Evolutionary conservation across 2,888 invertebrate genomes (phyloP).

Genomic region (Dryomyza anilis): DNA sequence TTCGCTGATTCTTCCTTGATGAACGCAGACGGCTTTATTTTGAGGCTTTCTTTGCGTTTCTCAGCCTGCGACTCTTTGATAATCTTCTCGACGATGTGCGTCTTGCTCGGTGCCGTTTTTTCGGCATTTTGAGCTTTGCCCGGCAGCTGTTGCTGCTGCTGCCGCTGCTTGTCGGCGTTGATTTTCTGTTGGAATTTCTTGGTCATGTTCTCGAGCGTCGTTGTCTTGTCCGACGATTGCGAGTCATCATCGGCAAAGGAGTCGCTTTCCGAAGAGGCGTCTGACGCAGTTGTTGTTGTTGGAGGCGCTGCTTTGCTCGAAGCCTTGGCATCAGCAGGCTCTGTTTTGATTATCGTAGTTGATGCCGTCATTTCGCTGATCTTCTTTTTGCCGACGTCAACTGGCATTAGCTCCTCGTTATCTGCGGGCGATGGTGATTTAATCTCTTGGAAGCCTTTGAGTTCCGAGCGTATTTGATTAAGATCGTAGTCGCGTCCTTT

Average conservation of each 20-base stretch:
- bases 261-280: conserved; percentile 58
- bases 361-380: conserved; percentile 19
- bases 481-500: conserved; percentile 81
- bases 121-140: conserved; percentile 34
- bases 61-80: conserved; percentile 49
- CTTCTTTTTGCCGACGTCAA: conserved; percentile 28
- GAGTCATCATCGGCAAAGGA: conserved; percentile 60
- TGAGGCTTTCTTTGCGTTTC: conserved; percentile 47
- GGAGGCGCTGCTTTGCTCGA: conserved; percentile 43
- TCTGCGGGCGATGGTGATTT: conserved; percentile 51
- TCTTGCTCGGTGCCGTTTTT: conserved; percentile 37
- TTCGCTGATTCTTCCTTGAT: conserved; percentile 37
- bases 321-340: conserved; percentile 34
- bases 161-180: conserved; percentile 46
- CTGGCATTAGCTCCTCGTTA: too few species aligned
- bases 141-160: conserved; percentile 39
- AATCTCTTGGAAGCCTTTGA: conserved; percentile 77
- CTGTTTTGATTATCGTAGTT: conserved; percentile 38
- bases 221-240: conserved; percentile 58
- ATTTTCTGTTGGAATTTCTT: conserved; percentile 50
- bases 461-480: conserved; percentile 81
- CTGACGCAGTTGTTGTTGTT: conserved; percentile 52
- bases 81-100: conserved; percentile 50
- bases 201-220: conserved; percentile 51
- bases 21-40: conserved; percentile 39